A percentile compares a stretch with the other conserved stretches of the same genome.
Evolutionary conservation across 2,888 invertebrate species (phyloP).

Genomic region (Polyommatus iphigenia): DNA sequence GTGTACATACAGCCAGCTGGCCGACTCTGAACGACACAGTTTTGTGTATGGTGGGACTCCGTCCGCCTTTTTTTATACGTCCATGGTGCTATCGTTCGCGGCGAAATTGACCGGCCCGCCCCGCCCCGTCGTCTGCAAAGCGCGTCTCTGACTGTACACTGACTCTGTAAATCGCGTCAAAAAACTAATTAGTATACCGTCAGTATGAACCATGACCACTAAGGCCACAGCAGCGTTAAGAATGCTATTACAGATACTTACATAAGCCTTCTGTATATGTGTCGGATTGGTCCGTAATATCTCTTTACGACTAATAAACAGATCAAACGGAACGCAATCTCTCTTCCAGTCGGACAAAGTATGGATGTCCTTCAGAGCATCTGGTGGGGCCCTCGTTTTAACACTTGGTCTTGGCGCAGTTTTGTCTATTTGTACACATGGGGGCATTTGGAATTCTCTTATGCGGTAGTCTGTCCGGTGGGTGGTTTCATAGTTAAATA

Average conservation of each 20-base stretch:
- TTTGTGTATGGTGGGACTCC: no score
- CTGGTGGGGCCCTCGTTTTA: not conserved
- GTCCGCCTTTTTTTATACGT: no score
- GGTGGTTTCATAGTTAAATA: slow-evolving; percentile 46
- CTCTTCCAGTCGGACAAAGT: slow-evolving; percentile 48
- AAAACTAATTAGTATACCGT: no score
- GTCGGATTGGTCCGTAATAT: slow-evolving; percentile 47
- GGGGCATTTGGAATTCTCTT: slow-evolving; percentile 36
- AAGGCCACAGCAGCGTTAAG: not conserved
- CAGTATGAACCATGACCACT: no score
- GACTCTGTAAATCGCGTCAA: no score
- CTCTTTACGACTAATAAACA: slow-evolving; percentile 46
- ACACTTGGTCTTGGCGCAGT: not conserved
- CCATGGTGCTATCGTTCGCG: no score
- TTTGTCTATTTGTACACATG: not conserved
- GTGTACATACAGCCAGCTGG: no score
- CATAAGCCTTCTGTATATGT: slow-evolving; percentile 45
- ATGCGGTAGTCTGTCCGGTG: slow-evolving; percentile 43
- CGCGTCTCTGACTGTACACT: no score
- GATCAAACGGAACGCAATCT: slow-evolving; percentile 44
- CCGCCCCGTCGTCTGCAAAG: no score
- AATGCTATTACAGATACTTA: slow-evolving; percentile 37
- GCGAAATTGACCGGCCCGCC: no score
- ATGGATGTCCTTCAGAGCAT: slow-evolving; percentile 47
- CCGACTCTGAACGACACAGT: no score